Conservation (phyloP, 2,888 invertebrate species). For the Calameuta filiformis region DNA sequence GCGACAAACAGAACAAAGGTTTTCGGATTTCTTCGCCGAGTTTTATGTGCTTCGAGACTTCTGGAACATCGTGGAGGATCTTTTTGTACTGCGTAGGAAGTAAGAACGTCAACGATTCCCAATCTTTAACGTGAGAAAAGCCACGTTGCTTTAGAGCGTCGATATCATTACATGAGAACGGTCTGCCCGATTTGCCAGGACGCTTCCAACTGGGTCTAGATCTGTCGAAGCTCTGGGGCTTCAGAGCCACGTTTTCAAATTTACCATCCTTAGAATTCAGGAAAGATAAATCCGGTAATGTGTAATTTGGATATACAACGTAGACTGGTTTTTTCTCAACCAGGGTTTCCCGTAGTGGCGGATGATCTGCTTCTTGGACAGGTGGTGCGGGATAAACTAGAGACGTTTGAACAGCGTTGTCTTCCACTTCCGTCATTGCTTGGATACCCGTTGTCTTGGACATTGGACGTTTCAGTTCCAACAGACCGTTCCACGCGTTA, state of each 20-base stretch:
- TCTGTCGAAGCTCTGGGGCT: conserved; percentile 73
- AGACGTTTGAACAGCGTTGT: conserved; percentile 61
- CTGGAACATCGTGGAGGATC: conserved; percentile 83
- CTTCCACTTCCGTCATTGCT: conserved; percentile 56
- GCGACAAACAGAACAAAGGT: conserved; percentile 71
- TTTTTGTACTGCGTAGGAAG: conserved; percentile 86
- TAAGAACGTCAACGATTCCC: conserved; percentile 91
- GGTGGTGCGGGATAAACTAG: conserved; percentile 54
- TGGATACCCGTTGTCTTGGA: conserved; percentile 53
- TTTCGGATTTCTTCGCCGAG: conserved; percentile 69
- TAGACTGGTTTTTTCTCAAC: conserved; percentile 78
- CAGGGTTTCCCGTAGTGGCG: conserved; percentile 48
- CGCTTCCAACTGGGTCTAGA: conserved; percentile 65
- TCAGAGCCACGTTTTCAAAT: conserved; percentile 77
- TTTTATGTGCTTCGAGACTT: conserved; percentile 76
- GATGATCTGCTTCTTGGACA: conserved; percentile 47
- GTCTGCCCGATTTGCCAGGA: conserved; percentile 67
- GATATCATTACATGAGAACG: conserved; percentile 85
- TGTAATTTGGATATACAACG: conserved; percentile 91
- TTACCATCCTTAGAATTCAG: conserved; percentile 66
- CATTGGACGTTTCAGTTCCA: conserved; percentile 36
- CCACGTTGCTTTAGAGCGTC: conserved; percentile 84
- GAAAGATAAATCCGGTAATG: conserved; percentile 89
- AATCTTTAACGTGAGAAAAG: conserved; percentile 88
- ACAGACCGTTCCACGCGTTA: conserved; percentile 11